phyloP scores from a whole-genome alignment of 2,113 vertebrate genomes.

The Donacobius atricapilla region DNA sequence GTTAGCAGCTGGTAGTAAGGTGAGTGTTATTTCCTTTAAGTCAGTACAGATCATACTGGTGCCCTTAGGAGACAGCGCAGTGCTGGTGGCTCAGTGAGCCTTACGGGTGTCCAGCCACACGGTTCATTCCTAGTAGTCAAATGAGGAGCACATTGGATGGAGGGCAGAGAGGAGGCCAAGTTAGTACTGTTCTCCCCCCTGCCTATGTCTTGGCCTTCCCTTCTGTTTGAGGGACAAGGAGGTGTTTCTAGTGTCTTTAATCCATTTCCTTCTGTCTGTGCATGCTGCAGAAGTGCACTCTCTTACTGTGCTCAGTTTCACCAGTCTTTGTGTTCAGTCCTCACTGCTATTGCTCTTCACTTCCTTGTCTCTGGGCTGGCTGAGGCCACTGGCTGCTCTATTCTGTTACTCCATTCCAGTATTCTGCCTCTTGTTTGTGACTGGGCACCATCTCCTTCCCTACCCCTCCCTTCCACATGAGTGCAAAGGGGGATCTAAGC shows the following conservation, averaged over 20 bases:
- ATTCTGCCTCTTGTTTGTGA: background rate
- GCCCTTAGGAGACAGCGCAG: background rate
- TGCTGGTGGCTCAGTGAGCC: background rate
- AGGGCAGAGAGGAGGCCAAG: background rate
- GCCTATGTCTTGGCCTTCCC: background rate
- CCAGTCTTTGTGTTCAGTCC: background rate
- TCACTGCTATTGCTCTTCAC: background rate
- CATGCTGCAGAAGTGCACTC: background rate
- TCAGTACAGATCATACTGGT: background rate
- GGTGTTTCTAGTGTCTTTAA: background rate
- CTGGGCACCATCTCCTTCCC: background rate
- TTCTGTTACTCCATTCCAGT: background rate
- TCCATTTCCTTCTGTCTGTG: background rate
- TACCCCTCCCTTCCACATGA: background rate
- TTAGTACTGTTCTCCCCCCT: background rate
- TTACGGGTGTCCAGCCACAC: background rate
- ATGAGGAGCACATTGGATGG: background rate
- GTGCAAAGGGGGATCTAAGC: background rate
- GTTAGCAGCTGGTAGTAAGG: constrained; percentile 87
- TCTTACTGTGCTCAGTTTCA: background rate
- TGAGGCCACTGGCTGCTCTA: background rate
- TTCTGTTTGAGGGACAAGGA: background rate
- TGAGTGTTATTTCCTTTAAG: constrained; percentile 56
- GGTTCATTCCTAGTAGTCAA: background rate
- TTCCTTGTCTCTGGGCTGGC: background rate